Conservation (phyloP, 1,140 invertebrate species). For the Centruroides sculpturatus region DNA sequence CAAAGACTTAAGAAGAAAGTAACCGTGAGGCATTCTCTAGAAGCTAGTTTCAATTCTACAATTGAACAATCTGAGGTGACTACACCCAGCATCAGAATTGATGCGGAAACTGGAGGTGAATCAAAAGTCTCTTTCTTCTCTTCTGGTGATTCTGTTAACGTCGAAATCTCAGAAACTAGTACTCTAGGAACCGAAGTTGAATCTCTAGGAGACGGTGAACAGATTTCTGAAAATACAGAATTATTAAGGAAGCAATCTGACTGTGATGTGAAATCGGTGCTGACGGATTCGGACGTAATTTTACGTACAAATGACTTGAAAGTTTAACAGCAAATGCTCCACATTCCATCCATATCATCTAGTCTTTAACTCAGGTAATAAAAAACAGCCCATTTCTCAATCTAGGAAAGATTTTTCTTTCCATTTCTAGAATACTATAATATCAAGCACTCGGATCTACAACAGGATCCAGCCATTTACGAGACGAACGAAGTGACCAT, state of each 20-base stretch:
- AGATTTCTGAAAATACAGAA: not conserved
- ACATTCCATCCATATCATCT: not conserved
- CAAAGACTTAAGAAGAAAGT: constrained; percentile 68
- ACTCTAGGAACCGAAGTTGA: constrained; percentile 12
- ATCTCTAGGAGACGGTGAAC: constrained; percentile 8
- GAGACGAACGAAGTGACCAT: no score
- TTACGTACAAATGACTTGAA: not conserved
- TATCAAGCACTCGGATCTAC: no score
- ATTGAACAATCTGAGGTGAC: not conserved
- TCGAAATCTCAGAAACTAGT: constrained; percentile 6
- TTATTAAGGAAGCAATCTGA: not conserved
- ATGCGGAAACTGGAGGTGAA: not conserved
- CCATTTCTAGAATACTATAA: no score
- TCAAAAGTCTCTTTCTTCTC: constrained; percentile 2
- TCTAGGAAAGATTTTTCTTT: no score
- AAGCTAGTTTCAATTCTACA: constrained; percentile 5
- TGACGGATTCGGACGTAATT: not conserved
- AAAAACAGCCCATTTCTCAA: no score
- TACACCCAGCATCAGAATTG: constrained; percentile 5
- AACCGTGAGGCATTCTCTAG: constrained; percentile 46
- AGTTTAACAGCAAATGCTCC: not conserved
- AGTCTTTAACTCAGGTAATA: not conserved
- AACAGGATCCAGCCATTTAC: no score
- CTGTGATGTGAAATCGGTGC: not conserved
- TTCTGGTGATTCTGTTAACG: constrained; percentile 7